Evolutionary conservation across 2,113 vertebrate species (phyloP).

Genomic region (Climacteris rufus): DNA sequence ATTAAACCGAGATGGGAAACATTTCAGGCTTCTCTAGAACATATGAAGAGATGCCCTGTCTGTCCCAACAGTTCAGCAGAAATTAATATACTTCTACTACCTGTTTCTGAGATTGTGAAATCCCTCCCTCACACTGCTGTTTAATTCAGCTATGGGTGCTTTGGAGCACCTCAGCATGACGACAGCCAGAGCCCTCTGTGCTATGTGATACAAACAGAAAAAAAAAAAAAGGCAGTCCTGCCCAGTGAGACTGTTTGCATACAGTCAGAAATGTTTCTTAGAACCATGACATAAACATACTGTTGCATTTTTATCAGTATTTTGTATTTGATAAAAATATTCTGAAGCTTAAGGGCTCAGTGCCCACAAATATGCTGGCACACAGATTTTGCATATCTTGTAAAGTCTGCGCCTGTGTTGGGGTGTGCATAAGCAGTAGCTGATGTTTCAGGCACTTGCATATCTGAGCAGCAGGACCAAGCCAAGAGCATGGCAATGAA

Average conservation of each 20-base stretch:
- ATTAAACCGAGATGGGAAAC: neutral
- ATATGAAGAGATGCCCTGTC: neutral
- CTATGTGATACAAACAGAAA: neutral
- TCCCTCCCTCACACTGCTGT: neutral
- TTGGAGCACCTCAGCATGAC: neutral
- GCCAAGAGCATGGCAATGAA: neutral
- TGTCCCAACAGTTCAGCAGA: neutral
- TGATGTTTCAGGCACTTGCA: conserved; percentile 7
- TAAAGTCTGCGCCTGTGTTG: neutral
- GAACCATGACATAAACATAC: neutral
- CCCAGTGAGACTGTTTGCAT: conserved; percentile 17
- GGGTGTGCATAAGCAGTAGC: neutral
- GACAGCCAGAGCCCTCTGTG: neutral
- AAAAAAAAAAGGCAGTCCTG: neutral
- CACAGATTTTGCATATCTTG: neutral
- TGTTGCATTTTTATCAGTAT: conserved; percentile 42
- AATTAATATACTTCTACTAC: neutral
- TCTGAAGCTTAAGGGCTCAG: conserved; percentile 52
- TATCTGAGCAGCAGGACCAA: neutral
- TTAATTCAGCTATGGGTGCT: neutral
- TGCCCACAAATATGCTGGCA: conserved; percentile 28
- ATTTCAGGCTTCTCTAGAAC: neutral
- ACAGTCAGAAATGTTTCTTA: conserved; percentile 17
- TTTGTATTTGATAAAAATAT: conserved; percentile 19
- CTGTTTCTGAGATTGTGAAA: neutral